Evolutionary conservation across 2,113 vertebrate species (phyloP).

Genomic region (Thermophis baileyi): DNA sequence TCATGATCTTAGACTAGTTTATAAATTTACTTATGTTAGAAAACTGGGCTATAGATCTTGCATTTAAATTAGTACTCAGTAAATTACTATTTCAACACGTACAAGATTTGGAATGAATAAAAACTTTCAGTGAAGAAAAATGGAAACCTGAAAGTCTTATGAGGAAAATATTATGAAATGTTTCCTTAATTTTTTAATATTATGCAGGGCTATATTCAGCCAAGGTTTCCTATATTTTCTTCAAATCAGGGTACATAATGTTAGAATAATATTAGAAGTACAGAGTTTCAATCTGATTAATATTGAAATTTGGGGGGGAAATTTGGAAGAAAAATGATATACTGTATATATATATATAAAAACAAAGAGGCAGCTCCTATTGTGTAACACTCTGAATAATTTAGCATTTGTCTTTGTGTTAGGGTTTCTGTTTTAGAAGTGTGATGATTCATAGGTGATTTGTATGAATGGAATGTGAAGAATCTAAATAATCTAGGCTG

Average conservation of each 20-base stretch:
- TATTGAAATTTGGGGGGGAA: not conserved
- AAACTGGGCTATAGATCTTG: not conserved
- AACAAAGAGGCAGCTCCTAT: not conserved
- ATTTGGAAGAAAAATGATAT: not conserved
- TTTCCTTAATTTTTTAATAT: not conserved
- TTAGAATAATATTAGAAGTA: not conserved
- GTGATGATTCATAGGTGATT: not conserved
- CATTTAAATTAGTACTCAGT: not conserved
- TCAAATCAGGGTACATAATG: not conserved
- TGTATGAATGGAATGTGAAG: not conserved
- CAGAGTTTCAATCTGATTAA: not conserved
- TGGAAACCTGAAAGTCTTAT: not conserved
- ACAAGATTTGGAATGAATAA: slow-evolving; percentile 25
- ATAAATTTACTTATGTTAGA: slow-evolving; percentile 49
- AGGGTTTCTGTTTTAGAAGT: not conserved
- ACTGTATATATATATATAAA: not conserved
- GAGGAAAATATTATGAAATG: accelerated
- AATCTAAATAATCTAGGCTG: not conserved
- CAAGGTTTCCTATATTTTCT: not conserved
- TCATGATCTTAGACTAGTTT: slow-evolving; percentile 40
- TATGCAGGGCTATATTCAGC: not conserved
- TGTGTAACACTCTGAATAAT: not conserved
- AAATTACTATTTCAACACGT: slow-evolving; percentile 7
- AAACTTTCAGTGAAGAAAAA: not conserved
- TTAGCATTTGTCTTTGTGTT: not conserved